Percentiles rank a stretch among this genome's conserved stretches.
These are phyloP conservation scores for Sycophila sp. DNA, from an alignment of 1,140 invertebrate species.

Conservation along the genomic window DNA sequence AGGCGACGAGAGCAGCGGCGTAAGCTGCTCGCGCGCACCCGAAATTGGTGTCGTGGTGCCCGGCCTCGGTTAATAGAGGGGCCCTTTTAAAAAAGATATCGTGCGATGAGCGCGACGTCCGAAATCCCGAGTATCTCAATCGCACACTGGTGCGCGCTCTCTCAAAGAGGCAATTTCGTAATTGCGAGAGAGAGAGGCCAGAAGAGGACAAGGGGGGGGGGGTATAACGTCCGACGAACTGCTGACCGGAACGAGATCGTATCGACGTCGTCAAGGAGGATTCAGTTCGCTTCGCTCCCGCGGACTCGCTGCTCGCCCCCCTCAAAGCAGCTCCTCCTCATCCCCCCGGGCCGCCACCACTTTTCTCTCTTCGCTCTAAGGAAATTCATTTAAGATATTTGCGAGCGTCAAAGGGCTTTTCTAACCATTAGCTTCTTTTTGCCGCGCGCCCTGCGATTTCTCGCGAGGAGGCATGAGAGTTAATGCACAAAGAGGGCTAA, in stretches of 20 bases:
- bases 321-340: not conserved
- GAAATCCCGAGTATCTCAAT: too few relatives aligned
- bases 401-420: slow-evolving; percentile 3
- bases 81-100: too few relatives aligned
- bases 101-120: not conserved
- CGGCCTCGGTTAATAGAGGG: too few relatives aligned
- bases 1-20: not conserved
- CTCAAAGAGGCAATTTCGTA: slow-evolving; percentile 56
- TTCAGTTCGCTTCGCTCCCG: slow-evolving; percentile 43
- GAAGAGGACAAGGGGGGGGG: too few relatives aligned
- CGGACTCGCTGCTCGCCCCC: not conserved
- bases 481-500: too few relatives aligned
- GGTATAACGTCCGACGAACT: slow-evolving; percentile 37
- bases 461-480: too few relatives aligned
- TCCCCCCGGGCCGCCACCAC: not conserved
- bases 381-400: slow-evolving; percentile 12
- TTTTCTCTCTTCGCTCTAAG: not conserved
- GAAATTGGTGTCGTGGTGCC: not conserved
- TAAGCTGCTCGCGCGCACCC: not conserved
- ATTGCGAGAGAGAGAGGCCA: too few relatives aligned
- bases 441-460: not conserved
- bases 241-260: slow-evolving; percentile 53
- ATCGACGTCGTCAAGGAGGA: slow-evolving; percentile 32
- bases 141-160: too few relatives aligned
- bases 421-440: not conserved